Evolutionary conservation across 1,140 invertebrate species (phyloP).

Genomic region (Aphelinus atriplicis): DNA sequence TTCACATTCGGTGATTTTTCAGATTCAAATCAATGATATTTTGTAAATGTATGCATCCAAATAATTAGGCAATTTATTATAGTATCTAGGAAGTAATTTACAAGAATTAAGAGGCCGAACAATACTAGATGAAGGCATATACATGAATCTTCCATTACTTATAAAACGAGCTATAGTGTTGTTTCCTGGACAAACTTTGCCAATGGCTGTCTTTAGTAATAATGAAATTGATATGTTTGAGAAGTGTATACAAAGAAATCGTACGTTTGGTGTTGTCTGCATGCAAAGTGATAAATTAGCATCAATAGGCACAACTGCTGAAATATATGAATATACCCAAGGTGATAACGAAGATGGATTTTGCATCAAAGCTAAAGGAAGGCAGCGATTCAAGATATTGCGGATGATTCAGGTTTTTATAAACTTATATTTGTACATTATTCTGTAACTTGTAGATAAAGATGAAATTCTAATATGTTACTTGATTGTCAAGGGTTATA

Average conservation of each 20-base stretch:
- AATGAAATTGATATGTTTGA: slow-evolving; percentile 69
- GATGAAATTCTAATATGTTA: background rate
- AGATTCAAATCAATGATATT: slow-evolving; percentile 22
- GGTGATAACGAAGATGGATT: slow-evolving; percentile 61
- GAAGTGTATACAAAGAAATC: slow-evolving; percentile 68
- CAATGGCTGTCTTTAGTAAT: slow-evolving; percentile 72
- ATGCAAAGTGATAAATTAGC: slow-evolving; percentile 45
- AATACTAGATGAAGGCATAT: slow-evolving; percentile 67
- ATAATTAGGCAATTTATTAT: slow-evolving; percentile 5
- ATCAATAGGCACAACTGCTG: slow-evolving; percentile 75
- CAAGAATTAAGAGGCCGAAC: slow-evolving; percentile 73
- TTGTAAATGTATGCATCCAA: slow-evolving; percentile 13
- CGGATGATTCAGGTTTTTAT: slow-evolving; percentile 51
- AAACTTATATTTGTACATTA: slow-evolving; percentile 12
- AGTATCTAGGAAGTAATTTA: slow-evolving; percentile 75
- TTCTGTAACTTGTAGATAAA: too few relatives aligned
- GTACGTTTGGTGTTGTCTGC: slow-evolving; percentile 73
- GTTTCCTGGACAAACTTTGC: slow-evolving; percentile 79
- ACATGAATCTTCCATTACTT: slow-evolving; percentile 70
- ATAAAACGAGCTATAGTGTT: slow-evolving; percentile 70
- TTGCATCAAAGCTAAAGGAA: slow-evolving; percentile 71
- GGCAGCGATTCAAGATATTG: slow-evolving; percentile 74
- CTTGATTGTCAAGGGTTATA: slow-evolving; percentile 42
- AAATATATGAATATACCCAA: slow-evolving; percentile 74
- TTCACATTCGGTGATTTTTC: slow-evolving; percentile 66